A percentile compares a stretch with the other conserved stretches of the same genome.
Evolutionary conservation across 2,797 vertebrate species (phyloP).

Genomic region (Melanotaenia boesemani): DNA sequence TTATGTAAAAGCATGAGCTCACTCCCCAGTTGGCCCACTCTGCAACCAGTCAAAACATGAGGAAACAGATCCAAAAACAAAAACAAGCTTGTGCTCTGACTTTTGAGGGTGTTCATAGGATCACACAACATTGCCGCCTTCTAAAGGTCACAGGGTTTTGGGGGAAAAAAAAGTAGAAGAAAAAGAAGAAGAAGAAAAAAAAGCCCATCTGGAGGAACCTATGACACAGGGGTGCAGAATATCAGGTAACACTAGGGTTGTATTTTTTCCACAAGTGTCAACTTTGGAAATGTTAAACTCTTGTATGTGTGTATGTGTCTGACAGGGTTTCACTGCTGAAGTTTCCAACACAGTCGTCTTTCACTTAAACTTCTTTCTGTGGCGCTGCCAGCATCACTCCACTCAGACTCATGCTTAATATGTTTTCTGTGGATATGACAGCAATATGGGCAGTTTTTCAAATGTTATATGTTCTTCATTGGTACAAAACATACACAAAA

Average conservation of each 20-base stretch:
- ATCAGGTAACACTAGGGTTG: constrained; percentile 75
- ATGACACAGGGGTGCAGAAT: constrained; percentile 76
- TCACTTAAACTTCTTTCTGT: constrained; percentile 37
- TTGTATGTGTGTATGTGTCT: constrained; percentile 49
- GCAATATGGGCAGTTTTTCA: constrained; percentile 27
- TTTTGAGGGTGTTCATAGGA: constrained; percentile 58
- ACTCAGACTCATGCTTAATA: constrained; percentile 24
- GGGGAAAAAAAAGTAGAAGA: constrained; percentile 17
- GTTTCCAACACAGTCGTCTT: constrained; percentile 48
- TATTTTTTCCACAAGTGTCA: constrained; percentile 72
- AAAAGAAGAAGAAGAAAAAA: neutral
- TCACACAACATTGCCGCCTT: constrained; percentile 61
- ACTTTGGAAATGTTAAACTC: constrained; percentile 70
- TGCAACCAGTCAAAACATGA: constrained; percentile 73
- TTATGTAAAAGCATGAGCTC: constrained; percentile 66
- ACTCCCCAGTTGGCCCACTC: constrained; percentile 45
- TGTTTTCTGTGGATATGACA: constrained; percentile 34
- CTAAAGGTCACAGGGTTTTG: constrained; percentile 71
- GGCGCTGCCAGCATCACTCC: constrained; percentile 22
- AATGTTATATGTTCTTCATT: constrained; percentile 32
- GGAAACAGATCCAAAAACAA: constrained; percentile 72
- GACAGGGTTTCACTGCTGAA: constrained; percentile 57
- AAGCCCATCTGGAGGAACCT: constrained; percentile 74
- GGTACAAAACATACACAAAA: constrained; percentile 7
- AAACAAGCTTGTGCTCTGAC: constrained; percentile 64